Percentiles rank a stretch among this genome's conserved stretches.
phyloP scores from a whole-genome alignment of 2,797 vertebrate genomes.

The Micrastur ruficollis region DNA sequence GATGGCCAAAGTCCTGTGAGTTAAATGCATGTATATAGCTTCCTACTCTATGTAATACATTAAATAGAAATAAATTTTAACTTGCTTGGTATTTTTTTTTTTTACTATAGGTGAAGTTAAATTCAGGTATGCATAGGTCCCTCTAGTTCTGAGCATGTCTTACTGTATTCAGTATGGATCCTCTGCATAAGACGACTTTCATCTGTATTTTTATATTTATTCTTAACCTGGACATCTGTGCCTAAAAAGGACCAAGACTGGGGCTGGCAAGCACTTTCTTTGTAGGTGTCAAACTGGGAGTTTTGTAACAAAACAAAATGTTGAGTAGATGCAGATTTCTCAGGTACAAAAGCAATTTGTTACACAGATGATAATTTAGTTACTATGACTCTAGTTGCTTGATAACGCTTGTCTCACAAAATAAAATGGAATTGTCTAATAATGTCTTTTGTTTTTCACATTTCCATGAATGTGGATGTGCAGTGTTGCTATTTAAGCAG shows the following conservation, averaged over 20 bases:
- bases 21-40: not conserved
- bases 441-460: not conserved
- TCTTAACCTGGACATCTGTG: not conserved
- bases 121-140: not conserved
- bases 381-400: not conserved
- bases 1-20: not conserved
- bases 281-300: not conserved
- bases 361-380: not conserved
- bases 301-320: not conserved
- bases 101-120: not conserved
- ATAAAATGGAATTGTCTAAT: not conserved
- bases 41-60: not conserved
- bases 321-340: not conserved
- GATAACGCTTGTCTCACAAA: not conserved
- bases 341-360: not conserved
- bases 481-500: not conserved
- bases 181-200: not conserved
- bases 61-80: not conserved
- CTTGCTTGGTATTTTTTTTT: not conserved
- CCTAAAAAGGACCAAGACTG: not conserved
- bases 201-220: not conserved
- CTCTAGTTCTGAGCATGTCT: not conserved
- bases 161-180: not conserved
- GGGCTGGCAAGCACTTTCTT: not conserved
- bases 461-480: not conserved